A percentile compares a stretch with the other conserved stretches of the same genome.
Conservation (phyloP, 2,797 vertebrate species). For the Coregonus sp. region DNA sequence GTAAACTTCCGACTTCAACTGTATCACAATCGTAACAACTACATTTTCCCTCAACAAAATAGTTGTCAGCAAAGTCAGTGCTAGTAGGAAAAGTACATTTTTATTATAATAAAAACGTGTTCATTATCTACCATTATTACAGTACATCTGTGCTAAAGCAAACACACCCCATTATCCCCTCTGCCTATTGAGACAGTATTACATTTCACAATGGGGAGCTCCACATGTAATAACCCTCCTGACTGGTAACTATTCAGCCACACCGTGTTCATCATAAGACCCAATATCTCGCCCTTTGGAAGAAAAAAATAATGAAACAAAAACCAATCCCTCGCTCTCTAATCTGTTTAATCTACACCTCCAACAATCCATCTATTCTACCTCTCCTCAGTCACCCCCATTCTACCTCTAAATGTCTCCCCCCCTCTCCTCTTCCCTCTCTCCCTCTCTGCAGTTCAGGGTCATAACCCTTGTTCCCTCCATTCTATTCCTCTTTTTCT, state of each 20-base stretch:
- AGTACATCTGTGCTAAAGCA: slow-evolving; percentile 25
- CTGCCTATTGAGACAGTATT: slow-evolving; percentile 42
- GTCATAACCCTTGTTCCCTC: slow-evolving; percentile 50
- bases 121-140: slow-evolving; percentile 27
- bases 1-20: no score
- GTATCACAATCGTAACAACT: no score
- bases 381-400: background rate
- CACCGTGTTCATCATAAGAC: background rate
- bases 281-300: background rate
- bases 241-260: slow-evolving; percentile 11
- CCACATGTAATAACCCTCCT: slow-evolving; percentile 39
- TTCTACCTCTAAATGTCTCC: background rate
- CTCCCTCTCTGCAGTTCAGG: slow-evolving; percentile 31
- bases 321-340: slow-evolving; percentile 41
- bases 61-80: no score
- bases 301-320: slow-evolving; percentile 31
- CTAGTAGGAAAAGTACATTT: no score
- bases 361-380: slow-evolving; percentile 27
- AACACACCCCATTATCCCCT: slow-evolving; percentile 30
- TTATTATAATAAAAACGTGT: background rate
- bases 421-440: slow-evolving; percentile 2
- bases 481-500: slow-evolving; percentile 24
- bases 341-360: slow-evolving; percentile 58
- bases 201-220: slow-evolving; percentile 38
- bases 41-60: background rate